These are phyloP conservation scores for Nyctalus aviator DNA, from an alignment of 2,797 vertebrate species.

Conservation along the genomic window DNA sequence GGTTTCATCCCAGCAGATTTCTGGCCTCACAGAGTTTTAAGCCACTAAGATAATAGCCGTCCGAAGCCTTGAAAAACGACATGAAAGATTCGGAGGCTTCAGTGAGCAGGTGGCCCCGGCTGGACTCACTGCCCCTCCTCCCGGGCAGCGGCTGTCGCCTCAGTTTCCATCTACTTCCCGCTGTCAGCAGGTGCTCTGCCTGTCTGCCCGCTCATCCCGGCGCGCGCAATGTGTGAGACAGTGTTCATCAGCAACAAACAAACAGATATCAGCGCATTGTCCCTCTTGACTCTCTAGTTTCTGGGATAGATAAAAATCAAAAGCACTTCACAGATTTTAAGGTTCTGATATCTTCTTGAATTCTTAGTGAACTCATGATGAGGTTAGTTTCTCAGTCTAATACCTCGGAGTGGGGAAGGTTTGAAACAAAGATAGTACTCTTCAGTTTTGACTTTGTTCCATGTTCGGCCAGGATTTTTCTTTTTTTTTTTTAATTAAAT, in stretches of 20 bases:
- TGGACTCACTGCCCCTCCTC: not conserved
- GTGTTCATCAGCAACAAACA: not conserved
- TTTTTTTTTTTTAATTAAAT: not conserved
- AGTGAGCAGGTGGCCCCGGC: not conserved
- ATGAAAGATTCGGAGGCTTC: not conserved
- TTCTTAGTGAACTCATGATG: not conserved
- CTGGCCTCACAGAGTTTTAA: not conserved
- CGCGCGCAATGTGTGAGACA: not conserved
- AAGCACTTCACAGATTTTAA: not conserved
- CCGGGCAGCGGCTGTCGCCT: not conserved
- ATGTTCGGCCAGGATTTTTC: not conserved
- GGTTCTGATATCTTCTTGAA: not conserved
- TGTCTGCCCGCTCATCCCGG: not conserved
- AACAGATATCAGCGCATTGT: not conserved
- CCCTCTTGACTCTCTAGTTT: not conserved
- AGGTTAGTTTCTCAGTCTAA: not conserved
- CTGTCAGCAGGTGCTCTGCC: too few relatives aligned
- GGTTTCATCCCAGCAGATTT: constrained; percentile 3
- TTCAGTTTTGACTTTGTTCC: not conserved
- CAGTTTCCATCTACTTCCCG: not conserved
- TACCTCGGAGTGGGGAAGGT: not conserved
- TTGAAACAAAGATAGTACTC: not conserved
- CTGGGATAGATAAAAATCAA: constrained; percentile 18
- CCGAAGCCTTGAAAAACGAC: not conserved
- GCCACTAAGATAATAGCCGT: not conserved